Evolutionary conservation across 2,113 vertebrate species (phyloP), one percentile per base, ranked within the genome.

Genomic region (Ibidorhyncha struthersii): DNA sequence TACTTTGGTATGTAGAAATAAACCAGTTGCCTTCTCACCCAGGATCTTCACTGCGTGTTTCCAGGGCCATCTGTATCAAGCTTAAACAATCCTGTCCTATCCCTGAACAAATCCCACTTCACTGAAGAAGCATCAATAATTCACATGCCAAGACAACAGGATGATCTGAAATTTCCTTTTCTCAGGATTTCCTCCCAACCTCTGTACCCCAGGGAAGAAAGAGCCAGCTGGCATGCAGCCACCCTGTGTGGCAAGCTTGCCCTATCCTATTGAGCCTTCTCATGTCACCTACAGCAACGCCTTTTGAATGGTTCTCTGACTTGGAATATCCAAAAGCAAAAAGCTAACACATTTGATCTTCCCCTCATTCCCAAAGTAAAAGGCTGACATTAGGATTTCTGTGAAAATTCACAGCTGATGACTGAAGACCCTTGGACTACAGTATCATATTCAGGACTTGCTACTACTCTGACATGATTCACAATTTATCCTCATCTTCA

Each of bases 11-110:
- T 8, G 4, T 1, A 34, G 16, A 58, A 79, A 62, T 43, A 34
- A 18, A 86, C 30, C 2, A 14, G 7, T 12, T 55, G 9, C 26
- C 29, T 56, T 58, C 45, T 84, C 30, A 7, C 11, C 6, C 18
- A 55, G 38, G 3, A 73, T 19, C 30, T 38, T 69, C 25, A 32
- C 0, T 55, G 12, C 0, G 0, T 21, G 38, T 85, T 73, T 78
- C 49, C 65, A 70, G 43, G 26, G 59, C 29, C 1, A 1, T 10
- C 22, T 27, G 19, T 73, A 69, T 25, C 55, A 85, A 66, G 17
- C 17, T 70, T 29, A 87, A 83, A 12, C 16, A 40, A 30, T 20
- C 29, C 61, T 55, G 70, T 71, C 20, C 73, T 65, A 30, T 11
- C 4, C 45, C 50, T 61, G 55, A 49, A 30, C 29, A 66, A 66